Conservation (phyloP, 53 echinoderm and acorn worm genomes). For the Crossaster papposus region DNA sequence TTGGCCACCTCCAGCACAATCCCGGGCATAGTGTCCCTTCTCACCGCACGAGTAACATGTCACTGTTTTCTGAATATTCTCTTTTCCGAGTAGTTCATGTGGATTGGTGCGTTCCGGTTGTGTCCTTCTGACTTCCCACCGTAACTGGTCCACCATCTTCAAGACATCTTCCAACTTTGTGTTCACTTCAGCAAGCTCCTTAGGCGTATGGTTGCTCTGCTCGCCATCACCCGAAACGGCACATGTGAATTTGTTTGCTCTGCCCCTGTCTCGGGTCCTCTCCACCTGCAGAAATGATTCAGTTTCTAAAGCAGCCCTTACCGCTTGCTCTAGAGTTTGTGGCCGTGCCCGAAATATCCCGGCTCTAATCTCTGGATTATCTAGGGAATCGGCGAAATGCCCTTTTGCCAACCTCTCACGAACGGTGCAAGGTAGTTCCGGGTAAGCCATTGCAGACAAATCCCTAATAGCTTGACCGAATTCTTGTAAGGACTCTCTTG, state of each 20-base stretch:
- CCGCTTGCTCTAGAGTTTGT: constrained; percentile 42
- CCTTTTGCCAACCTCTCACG: constrained; percentile 57
- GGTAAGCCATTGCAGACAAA: constrained; percentile 46
- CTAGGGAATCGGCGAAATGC: constrained; percentile 59
- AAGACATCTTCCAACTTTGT: constrained; percentile 13
- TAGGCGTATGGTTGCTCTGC: not conserved
- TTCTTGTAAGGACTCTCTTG: constrained; percentile 37
- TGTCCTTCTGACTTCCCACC: not conserved
- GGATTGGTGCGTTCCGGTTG: not conserved
- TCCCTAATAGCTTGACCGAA: constrained; percentile 40
- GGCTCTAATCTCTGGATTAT: constrained; percentile 39
- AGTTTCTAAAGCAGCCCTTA: constrained; percentile 58
- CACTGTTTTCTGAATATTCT: no score
- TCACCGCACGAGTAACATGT: no score
- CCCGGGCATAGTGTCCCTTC: no score
- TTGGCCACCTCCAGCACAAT: no score
- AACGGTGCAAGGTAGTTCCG: constrained; percentile 26
- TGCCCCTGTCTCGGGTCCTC: constrained; percentile 11
- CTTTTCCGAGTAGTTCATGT: no score
- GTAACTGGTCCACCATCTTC: constrained; percentile 15
- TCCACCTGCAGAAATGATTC: constrained; percentile 50
- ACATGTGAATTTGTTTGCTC: not conserved
- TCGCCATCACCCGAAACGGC: constrained; percentile 16
- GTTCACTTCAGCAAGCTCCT: not conserved
- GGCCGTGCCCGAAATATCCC: constrained; percentile 58